phyloP scores from a whole-genome alignment of 2,113 vertebrate species.

The Kobus ellipsiprymnus region DNA sequence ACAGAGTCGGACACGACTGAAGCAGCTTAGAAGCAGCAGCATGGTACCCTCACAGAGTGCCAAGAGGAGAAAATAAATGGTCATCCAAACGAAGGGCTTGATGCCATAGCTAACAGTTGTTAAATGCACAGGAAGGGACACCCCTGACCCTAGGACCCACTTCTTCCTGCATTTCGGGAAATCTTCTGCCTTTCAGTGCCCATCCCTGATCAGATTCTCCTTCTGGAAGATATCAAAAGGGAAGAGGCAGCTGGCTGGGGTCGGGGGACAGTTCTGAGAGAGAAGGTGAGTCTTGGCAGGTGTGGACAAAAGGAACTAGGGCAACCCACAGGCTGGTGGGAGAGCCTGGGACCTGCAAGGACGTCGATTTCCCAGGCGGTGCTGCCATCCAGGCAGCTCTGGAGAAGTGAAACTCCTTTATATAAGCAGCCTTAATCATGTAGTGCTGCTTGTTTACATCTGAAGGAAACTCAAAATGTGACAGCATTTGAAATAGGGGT shows the following conservation, averaged over 20 bases:
- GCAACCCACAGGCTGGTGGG: background rate
- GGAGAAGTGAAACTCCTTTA: slow-evolving; percentile 30
- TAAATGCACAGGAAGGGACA: background rate
- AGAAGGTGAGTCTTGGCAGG: background rate
- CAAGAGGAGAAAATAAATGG: background rate
- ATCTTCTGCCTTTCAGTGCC: background rate
- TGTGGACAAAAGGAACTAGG: background rate
- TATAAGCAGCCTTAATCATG: slow-evolving; percentile 49
- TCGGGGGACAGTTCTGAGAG: background rate
- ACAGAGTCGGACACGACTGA: background rate
- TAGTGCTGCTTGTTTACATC: slow-evolving; percentile 23
- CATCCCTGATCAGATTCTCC: background rate
- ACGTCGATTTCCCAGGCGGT: background rate
- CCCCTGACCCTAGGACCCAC: background rate
- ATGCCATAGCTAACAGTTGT: fast-evolving
- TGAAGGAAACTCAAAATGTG: slow-evolving; percentile 39
- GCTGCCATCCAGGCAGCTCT: background rate
- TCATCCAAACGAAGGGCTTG: fast-evolving
- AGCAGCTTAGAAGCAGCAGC: background rate
- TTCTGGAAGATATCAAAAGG: background rate
- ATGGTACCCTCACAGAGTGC: background rate
- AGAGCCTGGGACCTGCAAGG: background rate
- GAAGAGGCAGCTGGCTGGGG: background rate
- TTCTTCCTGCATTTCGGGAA: background rate
- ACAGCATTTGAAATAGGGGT: slow-evolving; percentile 40